A percentile compares a stretch with the other conserved stretches of the same genome.
These are phyloP conservation scores for Oenanthe melanoleuca DNA, from an alignment of 2,113 vertebrate species.

Conservation along the genomic window DNA sequence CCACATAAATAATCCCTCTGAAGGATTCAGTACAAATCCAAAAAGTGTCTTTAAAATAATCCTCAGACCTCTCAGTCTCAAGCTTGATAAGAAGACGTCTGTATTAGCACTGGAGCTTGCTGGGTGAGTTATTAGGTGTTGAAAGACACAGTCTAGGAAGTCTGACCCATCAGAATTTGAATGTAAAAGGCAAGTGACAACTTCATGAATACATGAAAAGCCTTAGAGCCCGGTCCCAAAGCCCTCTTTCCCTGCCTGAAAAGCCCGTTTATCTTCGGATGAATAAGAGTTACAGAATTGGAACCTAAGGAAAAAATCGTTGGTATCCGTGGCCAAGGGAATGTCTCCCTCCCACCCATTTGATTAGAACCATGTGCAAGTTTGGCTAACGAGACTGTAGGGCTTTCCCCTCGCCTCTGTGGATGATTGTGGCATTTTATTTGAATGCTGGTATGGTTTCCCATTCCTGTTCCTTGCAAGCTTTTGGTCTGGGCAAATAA, in stretches of 20 bases:
- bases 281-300: constrained; percentile 63
- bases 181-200: constrained; percentile 63
- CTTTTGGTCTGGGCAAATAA: constrained; percentile 37
- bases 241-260: constrained; percentile 35
- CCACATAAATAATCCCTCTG: constrained; percentile 74
- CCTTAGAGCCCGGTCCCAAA: neutral
- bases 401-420: constrained; percentile 26
- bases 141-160: constrained; percentile 73
- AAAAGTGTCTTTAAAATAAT: constrained; percentile 74
- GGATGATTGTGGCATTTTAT: constrained; percentile 47
- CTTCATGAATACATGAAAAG: constrained; percentile 63
- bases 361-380: constrained; percentile 62
- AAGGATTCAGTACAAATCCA: constrained; percentile 62
- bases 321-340: constrained; percentile 61
- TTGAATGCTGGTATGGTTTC: constrained; percentile 26
- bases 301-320: constrained; percentile 47
- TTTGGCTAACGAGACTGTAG: constrained; percentile 56
- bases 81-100: constrained; percentile 71
- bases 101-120: constrained; percentile 41
- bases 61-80: neutral
- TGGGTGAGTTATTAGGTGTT: constrained; percentile 78
- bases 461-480: neutral
- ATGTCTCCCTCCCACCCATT: constrained; percentile 57
- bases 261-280: constrained; percentile 38
- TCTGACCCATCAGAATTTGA: constrained; percentile 54